These are phyloP conservation scores for Erebia palarica DNA, from an alignment of 2,888 invertebrate genomes.

Conservation along the genomic window DNA sequence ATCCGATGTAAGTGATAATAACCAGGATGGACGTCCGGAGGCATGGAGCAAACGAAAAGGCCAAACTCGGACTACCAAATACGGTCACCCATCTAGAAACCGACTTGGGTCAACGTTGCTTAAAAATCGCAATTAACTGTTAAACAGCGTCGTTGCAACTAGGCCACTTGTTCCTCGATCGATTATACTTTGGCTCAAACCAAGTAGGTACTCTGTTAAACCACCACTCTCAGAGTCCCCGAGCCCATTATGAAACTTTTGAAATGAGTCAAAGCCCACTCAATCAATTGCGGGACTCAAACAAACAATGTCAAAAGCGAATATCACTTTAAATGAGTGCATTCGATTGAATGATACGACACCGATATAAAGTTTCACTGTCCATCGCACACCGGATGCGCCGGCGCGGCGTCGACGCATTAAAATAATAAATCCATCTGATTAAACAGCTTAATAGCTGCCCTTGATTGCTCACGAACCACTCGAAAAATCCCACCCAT, in stretches of 20 bases:
- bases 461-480: constrained; percentile 25
- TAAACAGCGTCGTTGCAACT: too few relatives aligned
- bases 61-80: too few relatives aligned
- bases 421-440: constrained; percentile 63
- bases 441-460: constrained; percentile 60
- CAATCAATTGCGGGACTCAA: constrained; percentile 4
- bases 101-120: too few relatives aligned
- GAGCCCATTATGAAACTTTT: background rate
- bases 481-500: background rate
- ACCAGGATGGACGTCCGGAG: too few relatives aligned
- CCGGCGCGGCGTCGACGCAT: constrained; percentile 48
- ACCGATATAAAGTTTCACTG: constrained; percentile 41
- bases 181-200: too few relatives aligned
- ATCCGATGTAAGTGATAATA: too few relatives aligned
- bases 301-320: constrained; percentile 9
- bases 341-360: constrained; percentile 27
- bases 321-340: constrained; percentile 12
- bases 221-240: background rate
- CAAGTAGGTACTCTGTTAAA: background rate
- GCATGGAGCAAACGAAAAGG: too few relatives aligned
- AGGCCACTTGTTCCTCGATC: too few relatives aligned
- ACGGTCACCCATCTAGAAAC: too few relatives aligned
- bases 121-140: too few relatives aligned
- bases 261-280: background rate
- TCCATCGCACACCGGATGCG: constrained; percentile 43